These are phyloP conservation scores for Phoebastria nigripes DNA, from an alignment of 2,797 vertebrate genomes.

Conservation along the genomic window DNA sequence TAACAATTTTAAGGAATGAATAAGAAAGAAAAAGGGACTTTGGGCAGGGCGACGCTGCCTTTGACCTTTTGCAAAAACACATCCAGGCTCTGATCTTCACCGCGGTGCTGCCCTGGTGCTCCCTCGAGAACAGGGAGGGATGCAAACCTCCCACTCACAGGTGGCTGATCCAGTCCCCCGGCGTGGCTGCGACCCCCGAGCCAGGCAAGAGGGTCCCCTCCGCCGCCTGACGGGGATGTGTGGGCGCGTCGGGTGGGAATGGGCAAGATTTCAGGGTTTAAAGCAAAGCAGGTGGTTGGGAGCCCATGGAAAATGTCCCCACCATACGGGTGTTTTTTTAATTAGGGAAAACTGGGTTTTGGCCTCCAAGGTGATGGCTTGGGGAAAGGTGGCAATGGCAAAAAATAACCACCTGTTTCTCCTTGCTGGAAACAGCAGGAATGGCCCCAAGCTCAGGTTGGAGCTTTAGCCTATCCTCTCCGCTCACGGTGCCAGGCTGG, in stretches of 20 bases:
- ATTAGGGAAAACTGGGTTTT: not conserved
- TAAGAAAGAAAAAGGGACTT: not conserved
- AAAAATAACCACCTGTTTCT: not conserved
- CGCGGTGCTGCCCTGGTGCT: not conserved
- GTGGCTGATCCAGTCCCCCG: not conserved
- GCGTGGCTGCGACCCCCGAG: rapidly evolving
- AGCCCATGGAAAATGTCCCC: not conserved
- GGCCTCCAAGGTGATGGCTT: not conserved
- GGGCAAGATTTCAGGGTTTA: not conserved
- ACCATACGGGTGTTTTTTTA: not conserved
- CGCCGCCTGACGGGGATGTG: not conserved
- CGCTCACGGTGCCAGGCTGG: not conserved
- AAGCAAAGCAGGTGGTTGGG: not conserved
- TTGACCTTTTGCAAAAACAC: not conserved
- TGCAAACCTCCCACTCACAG: rapidly evolving
- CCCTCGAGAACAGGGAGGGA: not conserved
- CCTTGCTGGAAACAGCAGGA: not conserved
- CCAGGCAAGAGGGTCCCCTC: not conserved
- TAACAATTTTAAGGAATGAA: not conserved
- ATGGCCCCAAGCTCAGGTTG: not conserved
- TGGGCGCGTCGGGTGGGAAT: rapidly evolving
- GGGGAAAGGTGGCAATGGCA: not conserved
- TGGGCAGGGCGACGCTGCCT: rapidly evolving
- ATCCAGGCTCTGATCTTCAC: not conserved
- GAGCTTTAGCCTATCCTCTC: not conserved